Evolutionary conservation across 2,113 vertebrate genomes (phyloP), one percentile per base, ranked within the genome.

Genomic region (Apodemus speciosus): DNA sequence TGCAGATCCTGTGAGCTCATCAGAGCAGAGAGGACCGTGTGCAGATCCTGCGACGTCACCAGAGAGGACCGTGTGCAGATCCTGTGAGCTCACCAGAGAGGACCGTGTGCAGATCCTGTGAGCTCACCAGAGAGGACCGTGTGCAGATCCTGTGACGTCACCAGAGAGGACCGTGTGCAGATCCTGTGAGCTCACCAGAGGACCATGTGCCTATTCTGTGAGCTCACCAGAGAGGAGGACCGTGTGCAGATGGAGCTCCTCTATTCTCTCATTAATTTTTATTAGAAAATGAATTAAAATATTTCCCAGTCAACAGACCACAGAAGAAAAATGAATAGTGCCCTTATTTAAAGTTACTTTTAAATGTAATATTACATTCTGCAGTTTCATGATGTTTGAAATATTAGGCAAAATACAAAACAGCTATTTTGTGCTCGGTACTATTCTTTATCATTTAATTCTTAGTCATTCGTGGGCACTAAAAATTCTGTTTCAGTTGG

Each of bases 291-390:
- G 27, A 85, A 69, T 4, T 71, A 51, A 69, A 92, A 90, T 88
- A 18, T 46, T 69, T 89, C 89, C 66, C 60, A 90, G 56, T 60
- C 73, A 86, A 84, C 40, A 30, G 20, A 43, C 53, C 56, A 71
- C 92, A 91, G 89, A 87, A 91, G 10, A 80, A 79, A 95, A 92
- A 49, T 43, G 75, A 92, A 85, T 51, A 60, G 1, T 79, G 60
- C 68, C 64, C 2, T 95, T 81, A 95, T 92, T 85, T 35, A 73
- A 93, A 84, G 69, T 68, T 77, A 95, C 66, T 90, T 94, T 94
- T 77, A 92, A 93, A 71, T 68, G 46, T 85, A 90, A 83, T 60
- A 69, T 93, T 73, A 46, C 27, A 56, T 91, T 95, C 73, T 83
- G 51, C 60, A 53, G 89, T 79, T 76, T 66, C 77, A 80, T 69